Base-by-base conservation (phyloP, 2,888 invertebrate species). In the Hoplodrina ambigua region DNA sequence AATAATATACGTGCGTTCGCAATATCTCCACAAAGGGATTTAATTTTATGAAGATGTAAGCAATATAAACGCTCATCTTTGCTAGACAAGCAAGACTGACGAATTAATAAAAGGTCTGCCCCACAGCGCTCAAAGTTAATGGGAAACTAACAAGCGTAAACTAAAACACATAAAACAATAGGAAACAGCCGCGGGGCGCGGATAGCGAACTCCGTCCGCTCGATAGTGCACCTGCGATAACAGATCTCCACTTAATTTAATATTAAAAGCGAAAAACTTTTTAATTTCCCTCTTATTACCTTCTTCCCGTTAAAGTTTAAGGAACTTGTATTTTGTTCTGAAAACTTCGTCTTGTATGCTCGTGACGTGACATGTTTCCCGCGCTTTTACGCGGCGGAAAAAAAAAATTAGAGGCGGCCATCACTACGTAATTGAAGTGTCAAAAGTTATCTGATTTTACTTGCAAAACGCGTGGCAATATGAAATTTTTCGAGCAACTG, bases 361-460 rank as follows among this genome's bases (percentile, higher is more conserved):
- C 81, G 81, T 94, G 95, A 95, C 95, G 90, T 87, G 91, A 89
- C 91, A 89, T 90, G 92, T 90, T 92, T 90, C 83, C 85, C 89
- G 88, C 84, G 86, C 88, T 90, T 89, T 86, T 55, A 71, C 73
- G 89, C 80, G 86, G 84, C 85, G 81, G 80, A 90, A 94, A 88
- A 72, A n/a, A 75, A 87, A 94, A 94, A 93, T 93, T 94, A 91
- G 90, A 93, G 89, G 85, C 92, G 90, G 90, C 93, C 93, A 94
- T 95, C 94, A 94, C 92, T 91, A 86, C 92, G 94, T 95, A 96
- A 96, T 95, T 96, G 96, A 94, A 94, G 94, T 95, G 96, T 95
- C 96, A 96, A 95, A 96, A 96, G 94, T 96, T 96, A 92, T 94
- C 94, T 95, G 95, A 96, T 96, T 95, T 95, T 93, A 95, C 96